Conservation (phyloP, 1,140 invertebrate genomes). For the Drosophila leontia region DNA sequence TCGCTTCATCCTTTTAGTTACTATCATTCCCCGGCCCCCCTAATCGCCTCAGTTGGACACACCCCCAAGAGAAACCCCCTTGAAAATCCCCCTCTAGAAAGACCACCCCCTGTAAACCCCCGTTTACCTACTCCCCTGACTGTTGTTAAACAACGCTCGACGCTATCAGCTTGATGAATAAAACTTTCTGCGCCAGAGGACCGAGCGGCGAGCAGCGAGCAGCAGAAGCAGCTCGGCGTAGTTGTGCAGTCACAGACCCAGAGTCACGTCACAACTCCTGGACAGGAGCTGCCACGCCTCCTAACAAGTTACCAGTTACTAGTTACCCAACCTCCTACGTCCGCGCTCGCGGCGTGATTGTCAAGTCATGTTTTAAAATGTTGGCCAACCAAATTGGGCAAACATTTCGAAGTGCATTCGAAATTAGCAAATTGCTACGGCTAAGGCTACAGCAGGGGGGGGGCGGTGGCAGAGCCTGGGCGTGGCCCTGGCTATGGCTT, state of each 20-base stretch:
- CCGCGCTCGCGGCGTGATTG: conserved; percentile 64
- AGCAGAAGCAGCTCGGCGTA: conserved; percentile 30
- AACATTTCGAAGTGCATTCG: conserved; percentile 76
- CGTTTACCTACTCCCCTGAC: conserved; percentile 6
- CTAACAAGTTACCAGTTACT: conserved; percentile 45
- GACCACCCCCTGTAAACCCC: too few species aligned
- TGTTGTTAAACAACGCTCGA: conserved; percentile 71
- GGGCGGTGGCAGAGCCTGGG: conserved; percentile 8
- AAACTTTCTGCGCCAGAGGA: conserved; percentile 58
- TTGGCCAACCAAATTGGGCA: conserved; percentile 81
- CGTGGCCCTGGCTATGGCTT: conserved; percentile 33
- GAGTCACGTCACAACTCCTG: conserved; percentile 35
- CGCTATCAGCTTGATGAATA: conserved; percentile 78
- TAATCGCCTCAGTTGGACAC: background rate
- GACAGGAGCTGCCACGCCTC: conserved; percentile 34
- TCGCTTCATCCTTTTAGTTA: conserved; percentile 37
- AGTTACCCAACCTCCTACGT: conserved; percentile 1
- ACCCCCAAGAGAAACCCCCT: background rate
- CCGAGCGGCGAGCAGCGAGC: background rate
- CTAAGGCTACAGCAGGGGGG: conserved; percentile 2
- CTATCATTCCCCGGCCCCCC: background rate
- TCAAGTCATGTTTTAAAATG: conserved; percentile 82
- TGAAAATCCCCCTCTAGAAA: background rate
- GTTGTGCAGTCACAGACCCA: conserved; percentile 23
- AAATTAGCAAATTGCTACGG: conserved; percentile 74